Conservation (phyloP, 2,888 invertebrate species). For the Drosophila tanythrix region DNA sequence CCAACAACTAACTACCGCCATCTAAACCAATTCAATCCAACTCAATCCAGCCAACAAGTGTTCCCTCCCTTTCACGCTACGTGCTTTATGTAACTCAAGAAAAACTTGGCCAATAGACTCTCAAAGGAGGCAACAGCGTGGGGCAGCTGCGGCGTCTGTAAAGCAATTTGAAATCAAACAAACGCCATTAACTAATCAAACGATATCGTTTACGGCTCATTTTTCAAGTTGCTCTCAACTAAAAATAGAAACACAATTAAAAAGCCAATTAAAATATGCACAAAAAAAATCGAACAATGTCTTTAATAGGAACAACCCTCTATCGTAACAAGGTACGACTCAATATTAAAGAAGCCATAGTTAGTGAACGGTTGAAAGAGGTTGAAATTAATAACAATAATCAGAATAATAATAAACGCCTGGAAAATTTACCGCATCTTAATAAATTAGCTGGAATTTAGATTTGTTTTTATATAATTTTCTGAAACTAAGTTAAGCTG, state of each 20-base stretch:
- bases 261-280: constrained; percentile 22
- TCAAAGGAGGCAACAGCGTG: not conserved
- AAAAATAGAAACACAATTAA: constrained; percentile 1
- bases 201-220: constrained; percentile 22
- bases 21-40: constrained; percentile 5
- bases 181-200: constrained; percentile 76
- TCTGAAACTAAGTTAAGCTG: not conserved
- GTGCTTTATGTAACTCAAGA: constrained; percentile 58
- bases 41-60: constrained; percentile 67
- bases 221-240: not conserved
- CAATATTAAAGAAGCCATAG: not conserved
- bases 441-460: not conserved
- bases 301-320: not conserved
- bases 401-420: not conserved
- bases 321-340: accelerated
- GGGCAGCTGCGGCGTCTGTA: constrained; percentile 34
- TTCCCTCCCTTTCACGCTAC: constrained; percentile 56
- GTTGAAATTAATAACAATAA: not conserved
- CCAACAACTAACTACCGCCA: constrained; percentile 17
- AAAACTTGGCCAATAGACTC: constrained; percentile 13
- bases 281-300: not conserved
- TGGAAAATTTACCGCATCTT: too few species aligned
- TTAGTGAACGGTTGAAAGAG: not conserved
- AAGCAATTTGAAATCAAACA: constrained; percentile 67
- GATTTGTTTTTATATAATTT: not conserved